phyloP scores from a whole-genome alignment of 2,888 invertebrate genomes.

The Hypomecis punctinalis region DNA sequence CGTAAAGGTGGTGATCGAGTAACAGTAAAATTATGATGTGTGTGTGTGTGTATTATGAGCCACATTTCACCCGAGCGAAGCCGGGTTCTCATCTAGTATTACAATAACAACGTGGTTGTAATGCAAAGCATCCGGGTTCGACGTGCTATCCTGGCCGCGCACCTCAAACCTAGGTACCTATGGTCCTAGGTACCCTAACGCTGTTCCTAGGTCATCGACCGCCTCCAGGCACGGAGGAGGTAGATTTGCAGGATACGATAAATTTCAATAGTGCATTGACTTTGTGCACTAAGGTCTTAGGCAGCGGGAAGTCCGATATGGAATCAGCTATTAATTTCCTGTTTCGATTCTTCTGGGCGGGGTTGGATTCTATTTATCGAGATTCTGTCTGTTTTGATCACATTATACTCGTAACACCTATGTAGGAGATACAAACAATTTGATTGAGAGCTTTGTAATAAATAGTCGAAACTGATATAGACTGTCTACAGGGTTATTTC shows the following conservation, averaged over 20 bases:
- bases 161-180: conserved; percentile 60
- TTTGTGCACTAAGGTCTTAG: conserved; percentile 61
- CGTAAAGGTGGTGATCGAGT: no score
- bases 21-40: no score
- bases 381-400: background rate
- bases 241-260: conserved; percentile 82
- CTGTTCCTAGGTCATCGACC: conserved; percentile 76
- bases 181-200: conserved; percentile 73
- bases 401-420: background rate
- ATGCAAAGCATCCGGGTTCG: conserved; percentile 70
- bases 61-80: no score
- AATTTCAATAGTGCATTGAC: conserved; percentile 83
- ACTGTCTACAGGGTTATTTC: no score
- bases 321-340: conserved; percentile 25
- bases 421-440: no score
- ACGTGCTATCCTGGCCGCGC: conserved; percentile 64
- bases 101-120: conserved; percentile 43
- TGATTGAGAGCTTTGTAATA: no score
- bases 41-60: no score
- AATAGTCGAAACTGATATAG: no score
- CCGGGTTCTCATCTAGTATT: no score
- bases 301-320: conserved; percentile 51
- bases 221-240: conserved; percentile 69
- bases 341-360: conserved; percentile 19
- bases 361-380: background rate